Percentiles rank a stretch among this genome's conserved stretches.
Evolutionary conservation across 2,797 vertebrate genomes (phyloP).

Genomic region (Knipowitschia caucasica): DNA sequence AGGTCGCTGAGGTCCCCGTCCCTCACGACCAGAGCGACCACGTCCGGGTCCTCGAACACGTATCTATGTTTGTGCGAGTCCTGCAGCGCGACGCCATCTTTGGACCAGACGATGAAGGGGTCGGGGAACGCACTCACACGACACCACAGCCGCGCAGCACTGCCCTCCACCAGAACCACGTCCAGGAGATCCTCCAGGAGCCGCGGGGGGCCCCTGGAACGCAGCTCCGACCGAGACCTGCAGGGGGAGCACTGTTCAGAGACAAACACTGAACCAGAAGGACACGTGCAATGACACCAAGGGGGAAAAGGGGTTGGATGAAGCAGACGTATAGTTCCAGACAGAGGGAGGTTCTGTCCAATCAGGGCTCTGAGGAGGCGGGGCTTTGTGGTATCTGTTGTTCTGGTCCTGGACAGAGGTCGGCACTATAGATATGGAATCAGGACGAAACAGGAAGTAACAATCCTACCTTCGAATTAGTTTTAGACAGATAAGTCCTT

Average conservation of each 20-base stretch:
- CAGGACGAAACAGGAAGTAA: too few relatives aligned
- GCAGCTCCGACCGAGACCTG: conserved; percentile 2
- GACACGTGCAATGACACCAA: too few relatives aligned
- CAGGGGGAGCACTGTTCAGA: too few relatives aligned
- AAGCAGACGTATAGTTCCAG: too few relatives aligned
- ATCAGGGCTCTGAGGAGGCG: too few relatives aligned
- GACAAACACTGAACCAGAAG: background rate
- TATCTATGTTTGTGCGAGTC: conserved; percentile 70
- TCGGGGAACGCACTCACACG: conserved; percentile 68
- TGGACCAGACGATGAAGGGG: conserved; percentile 71
- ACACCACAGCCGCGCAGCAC: conserved; percentile 65
- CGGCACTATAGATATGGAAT: too few relatives aligned
- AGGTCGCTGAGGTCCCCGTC: conserved; percentile 63
- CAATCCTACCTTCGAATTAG: too few relatives aligned
- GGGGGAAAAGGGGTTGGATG: too few relatives aligned
- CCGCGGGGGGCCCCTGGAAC: background rate
- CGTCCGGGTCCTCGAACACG: conserved; percentile 69
- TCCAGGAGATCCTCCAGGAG: background rate
- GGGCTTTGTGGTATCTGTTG: too few relatives aligned
- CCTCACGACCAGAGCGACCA: conserved; percentile 65
- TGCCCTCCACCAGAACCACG: conserved; percentile 4
- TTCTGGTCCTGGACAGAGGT: too few relatives aligned
- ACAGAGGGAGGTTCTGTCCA: too few relatives aligned
- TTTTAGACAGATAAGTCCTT: too few relatives aligned
- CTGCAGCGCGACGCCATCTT: conserved; percentile 66